Base-by-base conservation (phyloP, 1,140 invertebrate genomes). In the Pantala flavescens region DNA sequence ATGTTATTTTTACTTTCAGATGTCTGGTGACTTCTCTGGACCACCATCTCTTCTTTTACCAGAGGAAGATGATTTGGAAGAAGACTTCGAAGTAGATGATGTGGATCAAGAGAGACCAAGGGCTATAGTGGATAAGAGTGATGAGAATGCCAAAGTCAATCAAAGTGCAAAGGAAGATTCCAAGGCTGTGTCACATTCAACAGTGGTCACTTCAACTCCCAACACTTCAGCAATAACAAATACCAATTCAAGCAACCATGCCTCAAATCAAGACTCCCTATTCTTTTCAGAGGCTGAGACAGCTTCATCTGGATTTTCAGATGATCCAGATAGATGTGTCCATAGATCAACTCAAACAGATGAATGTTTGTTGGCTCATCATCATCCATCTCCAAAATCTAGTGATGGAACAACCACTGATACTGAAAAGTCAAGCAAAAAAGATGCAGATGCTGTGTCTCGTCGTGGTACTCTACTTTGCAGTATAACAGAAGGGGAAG, bases 241-340 rank as follows among this genome's bases (percentile, higher is more conserved):
- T 63, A 5, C 49, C 12, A 63, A 63, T 16, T 63, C n/a, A 21
- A 63, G 49, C 49, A 63, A 16, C n/a, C 49, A 63, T 63, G 5
- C 49, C 14, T 16, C 49, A 19, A 63, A 63, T 63, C 49, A 63
- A 19, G 49, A 63, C 12, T 63, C 49, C 5, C 12, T 63, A 21
- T 21, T 19, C 79, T 93, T 92, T 78, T 93, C 91, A 0, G 92
- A 94, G 81, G 89, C 91, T 0, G 93, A 94, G 81, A 93, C 92
- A 0, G 91, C 90, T 1, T 93, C 91, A 0, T 93, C 92, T 0
- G 93, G 93, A 1, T 94, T 92, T 79, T 89, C 89, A 0, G 92
- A 94, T 78, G 92, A 93, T 81, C 92, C 90, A 0, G 91, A 7
- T 14, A 21, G 49, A 19, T 16, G 49, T 63, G 49, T 63, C n/a